Base-by-base conservation (phyloP, 2,113 vertebrate genomes). In the Gadus macrocephalus region DNA sequence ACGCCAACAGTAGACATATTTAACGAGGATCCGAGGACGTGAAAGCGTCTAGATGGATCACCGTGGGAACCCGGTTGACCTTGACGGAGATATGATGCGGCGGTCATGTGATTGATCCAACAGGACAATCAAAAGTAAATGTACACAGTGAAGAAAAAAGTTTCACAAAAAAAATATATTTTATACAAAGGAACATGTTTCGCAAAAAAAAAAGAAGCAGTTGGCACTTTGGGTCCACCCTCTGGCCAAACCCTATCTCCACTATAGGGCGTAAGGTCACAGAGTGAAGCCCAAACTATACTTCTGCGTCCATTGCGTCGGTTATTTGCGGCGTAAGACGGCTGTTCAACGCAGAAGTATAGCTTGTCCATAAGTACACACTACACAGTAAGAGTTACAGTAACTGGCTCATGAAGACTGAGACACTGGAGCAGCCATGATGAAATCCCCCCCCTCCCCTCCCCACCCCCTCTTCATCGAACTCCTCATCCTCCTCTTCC, bases 131-230 rank as follows among this genome's bases (percentile, higher is more conserved):
- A 35, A 35, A 35, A 12, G 11, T 49, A 49, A 49, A 49, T 84
- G 84, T 88, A 87, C 87, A 86, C 11, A 59, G 67, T 25, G 16
- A 71, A 35, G 75, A 72, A 62, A 77, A 62, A 78, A 55, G 56
- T 76, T 5, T 27, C 3, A 22, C 78, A 14, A 81, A 75, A 42
- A 42, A 14, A 12, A 49, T 12, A 49, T 12, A 7, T 72, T 83
- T 84, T 83, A 78, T 81, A 87, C 84, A 84, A 79, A 71, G 70
- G 63, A 82, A 82, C 22, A 61, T 19, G n/a, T 75, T 83, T 75
- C 3, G 17, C 35, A n/a, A 67, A 28, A 15, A 68, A 71, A n/a
- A 71, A 70, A 64, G 20, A 70, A 64, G 20, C 17, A 42, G 49
- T 15, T 58, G 20, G 20, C 68, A 66, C 69, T 42, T 56, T 63